Evolutionary conservation across 53 echinoderm and acorn worm species (phyloP), one percentile per base, ranked within the genome.

Genomic region (Holothuria leucospilota): DNA sequence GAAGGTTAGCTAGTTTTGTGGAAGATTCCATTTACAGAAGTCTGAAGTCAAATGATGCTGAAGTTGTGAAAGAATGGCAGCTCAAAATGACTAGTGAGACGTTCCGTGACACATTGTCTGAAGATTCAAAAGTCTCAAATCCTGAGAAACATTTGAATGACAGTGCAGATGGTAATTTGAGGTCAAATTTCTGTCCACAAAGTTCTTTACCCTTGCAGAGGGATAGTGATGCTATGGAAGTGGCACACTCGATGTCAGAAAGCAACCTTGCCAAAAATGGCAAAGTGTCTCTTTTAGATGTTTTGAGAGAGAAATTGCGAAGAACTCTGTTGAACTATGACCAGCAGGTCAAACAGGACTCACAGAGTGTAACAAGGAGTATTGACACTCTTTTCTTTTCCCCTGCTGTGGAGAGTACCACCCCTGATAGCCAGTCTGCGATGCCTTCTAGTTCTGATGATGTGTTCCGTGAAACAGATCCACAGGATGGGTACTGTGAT

Each of bases 1-100:
- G 65, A 20, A 20, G 84, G 65, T 38, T 83, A 27, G 84, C 84
- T 39, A 83, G 52, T 29, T 83, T 83, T 42, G 84, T 83, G 20
- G 84, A 83, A 53, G 84, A 83, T 66, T 83, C 84, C 41, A 83
- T 83, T 16, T 83, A 83, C 66, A 64, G 68, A 26, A 83, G 84
- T 63, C 65, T 82, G 3, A 82, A 82, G 25, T 82, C 82, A 62
- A 82, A 82, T 39, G 82, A 82, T 60, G 82, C 63, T 0, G 82
- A 62, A 25, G 82, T 82, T 14, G 82, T 82, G 20, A 82, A 82
- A 46, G 82, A 82, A 62, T 82, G 82, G 82, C 82, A 82, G 65
- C 63, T 82, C 63, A 82, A 82, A 40, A 82, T 82, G 82, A 63
- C 29, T 11, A 39, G 39, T 34, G 82, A 82, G 42, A 63, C 82